phyloP scores from a whole-genome alignment of 37 sponge, comb jelly and placozoan genomes.

The Halichondria panicea region DNA sequence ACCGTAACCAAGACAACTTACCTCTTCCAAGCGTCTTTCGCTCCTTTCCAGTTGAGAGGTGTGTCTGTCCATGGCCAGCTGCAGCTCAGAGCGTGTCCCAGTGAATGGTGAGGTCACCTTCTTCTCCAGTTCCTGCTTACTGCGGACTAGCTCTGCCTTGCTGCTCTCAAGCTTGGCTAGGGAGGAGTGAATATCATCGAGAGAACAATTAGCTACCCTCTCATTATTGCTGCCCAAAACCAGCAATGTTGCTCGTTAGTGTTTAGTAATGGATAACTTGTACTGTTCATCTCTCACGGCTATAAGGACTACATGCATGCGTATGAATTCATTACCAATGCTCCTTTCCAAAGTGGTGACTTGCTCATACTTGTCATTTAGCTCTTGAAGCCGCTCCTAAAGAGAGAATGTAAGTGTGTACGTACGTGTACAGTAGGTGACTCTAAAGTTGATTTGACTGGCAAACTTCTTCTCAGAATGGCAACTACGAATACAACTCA shows the following conservation, averaged over 20 bases:
- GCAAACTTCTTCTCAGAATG: not conserved
- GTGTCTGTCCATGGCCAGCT: conserved; percentile 32
- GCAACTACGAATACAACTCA: not conserved
- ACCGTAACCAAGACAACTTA: not conserved
- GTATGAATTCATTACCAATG: conserved; percentile 37
- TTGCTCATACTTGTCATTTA: conserved; percentile 60
- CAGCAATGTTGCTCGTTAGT: not conserved
- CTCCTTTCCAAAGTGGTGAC: conserved; percentile 39
- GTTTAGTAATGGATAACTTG: too few species aligned
- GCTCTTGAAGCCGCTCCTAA: conserved; percentile 41
- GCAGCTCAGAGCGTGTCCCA: conserved; percentile 38
- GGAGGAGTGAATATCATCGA: not conserved
- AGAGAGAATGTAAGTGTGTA: not conserved
- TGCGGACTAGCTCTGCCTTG: conserved; percentile 60
- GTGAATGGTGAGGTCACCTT: conserved; percentile 43
- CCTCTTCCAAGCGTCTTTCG: conserved; percentile 32
- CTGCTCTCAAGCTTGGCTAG: conserved; percentile 59
- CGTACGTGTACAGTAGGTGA: not conserved
- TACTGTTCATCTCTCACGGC: too few species aligned
- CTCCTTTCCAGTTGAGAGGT: conserved; percentile 40
- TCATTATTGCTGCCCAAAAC: not conserved
- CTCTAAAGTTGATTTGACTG: too few species aligned
- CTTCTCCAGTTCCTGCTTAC: conserved; percentile 24
- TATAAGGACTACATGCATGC: not conserved
- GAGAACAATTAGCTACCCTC: not conserved